phyloP scores from a whole-genome alignment of 2,797 vertebrate genomes.

The Gallinago stenura region DNA sequence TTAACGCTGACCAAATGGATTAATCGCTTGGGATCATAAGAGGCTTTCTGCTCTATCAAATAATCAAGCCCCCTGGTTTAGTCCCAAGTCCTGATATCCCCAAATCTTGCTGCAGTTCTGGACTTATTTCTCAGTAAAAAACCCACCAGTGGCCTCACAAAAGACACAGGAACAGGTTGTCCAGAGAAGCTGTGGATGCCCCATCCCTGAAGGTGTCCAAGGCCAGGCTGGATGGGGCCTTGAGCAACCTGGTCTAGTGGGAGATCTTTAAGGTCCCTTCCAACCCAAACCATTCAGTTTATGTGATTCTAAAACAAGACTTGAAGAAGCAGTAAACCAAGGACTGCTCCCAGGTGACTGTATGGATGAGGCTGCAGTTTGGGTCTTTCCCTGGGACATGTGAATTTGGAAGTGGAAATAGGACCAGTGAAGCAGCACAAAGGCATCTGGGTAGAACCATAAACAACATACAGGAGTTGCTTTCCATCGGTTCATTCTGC shows the following conservation, averaged over 20 bases:
- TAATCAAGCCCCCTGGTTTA: background rate
- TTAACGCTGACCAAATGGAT: background rate
- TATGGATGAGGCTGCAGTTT: background rate
- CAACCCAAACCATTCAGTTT: background rate
- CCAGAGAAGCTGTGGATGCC: background rate
- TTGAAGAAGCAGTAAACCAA: background rate
- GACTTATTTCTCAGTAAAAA: background rate
- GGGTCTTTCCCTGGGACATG: background rate
- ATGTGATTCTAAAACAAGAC: background rate
- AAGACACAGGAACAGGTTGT: background rate
- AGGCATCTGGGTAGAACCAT: background rate
- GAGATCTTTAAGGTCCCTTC: background rate
- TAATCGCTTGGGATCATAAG: rapidly evolving
- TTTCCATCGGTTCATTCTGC: background rate
- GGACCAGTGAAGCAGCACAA: background rate
- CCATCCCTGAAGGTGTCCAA: background rate
- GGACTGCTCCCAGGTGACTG: background rate
- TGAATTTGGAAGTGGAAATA: background rate
- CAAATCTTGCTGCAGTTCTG: background rate
- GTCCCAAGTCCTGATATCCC: background rate
- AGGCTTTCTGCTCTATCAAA: background rate
- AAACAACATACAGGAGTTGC: background rate
- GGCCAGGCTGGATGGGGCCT: background rate
- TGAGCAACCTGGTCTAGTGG: background rate
- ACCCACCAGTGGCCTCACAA: background rate